Evolutionary conservation across 1,140 invertebrate genomes (phyloP).

Genomic region (Acromyrmex heyeri): DNA sequence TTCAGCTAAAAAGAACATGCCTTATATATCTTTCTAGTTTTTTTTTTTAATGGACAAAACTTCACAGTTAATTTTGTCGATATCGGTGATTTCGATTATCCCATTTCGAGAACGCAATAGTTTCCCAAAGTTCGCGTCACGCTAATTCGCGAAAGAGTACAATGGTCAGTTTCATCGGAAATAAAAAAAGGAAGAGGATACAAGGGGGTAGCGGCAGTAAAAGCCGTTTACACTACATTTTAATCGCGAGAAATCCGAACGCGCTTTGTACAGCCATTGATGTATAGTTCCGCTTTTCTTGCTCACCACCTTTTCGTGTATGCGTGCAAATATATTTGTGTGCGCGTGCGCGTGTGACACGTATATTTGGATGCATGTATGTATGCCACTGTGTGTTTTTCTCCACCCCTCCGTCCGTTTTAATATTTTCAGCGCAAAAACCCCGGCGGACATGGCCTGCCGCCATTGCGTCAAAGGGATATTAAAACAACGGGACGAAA

Average conservation of each 20-base stretch:
- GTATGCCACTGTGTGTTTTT: conserved; percentile 16
- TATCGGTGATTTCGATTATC: neutral
- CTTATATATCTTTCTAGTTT: neutral
- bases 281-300: conserved; percentile 20
- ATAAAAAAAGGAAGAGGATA: conserved; percentile 8
- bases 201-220: neutral
- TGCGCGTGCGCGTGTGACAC: neutral
- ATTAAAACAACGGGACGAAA: conserved; percentile 63
- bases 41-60: conserved; percentile 1
- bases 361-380: neutral
- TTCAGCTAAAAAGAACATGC: no score
- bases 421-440: conserved; percentile 65
- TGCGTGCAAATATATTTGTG: neutral
- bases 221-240: conserved; percentile 52
- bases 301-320: conserved; percentile 6
- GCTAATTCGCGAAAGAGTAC: conserved; percentile 28
- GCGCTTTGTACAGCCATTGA: conserved; percentile 37
- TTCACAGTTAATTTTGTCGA: conserved; percentile 3
- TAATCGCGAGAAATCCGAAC: conserved; percentile 43
- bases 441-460: conserved; percentile 1
- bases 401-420: conserved; percentile 23
- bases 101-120: neutral
- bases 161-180: conserved; percentile 6
- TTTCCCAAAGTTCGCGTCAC: neutral
- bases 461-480: conserved; percentile 61